Evolutionary conservation across 2,113 vertebrate genomes (phyloP).

Genomic region (Oryzias curvinotus): DNA sequence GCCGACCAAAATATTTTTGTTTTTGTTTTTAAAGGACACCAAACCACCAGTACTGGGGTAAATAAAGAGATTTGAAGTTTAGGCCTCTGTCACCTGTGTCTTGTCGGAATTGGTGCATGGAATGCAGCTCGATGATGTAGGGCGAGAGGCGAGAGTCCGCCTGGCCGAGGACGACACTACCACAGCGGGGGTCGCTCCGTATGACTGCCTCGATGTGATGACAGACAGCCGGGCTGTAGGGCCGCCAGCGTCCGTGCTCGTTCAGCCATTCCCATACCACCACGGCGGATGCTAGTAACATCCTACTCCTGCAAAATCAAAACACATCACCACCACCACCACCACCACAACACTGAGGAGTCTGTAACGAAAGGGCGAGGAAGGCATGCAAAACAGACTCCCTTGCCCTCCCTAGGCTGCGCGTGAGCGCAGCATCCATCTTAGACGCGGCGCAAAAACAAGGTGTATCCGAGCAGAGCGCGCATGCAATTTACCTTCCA

Average conservation of each 20-base stretch:
- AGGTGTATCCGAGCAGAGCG: conserved; percentile 40
- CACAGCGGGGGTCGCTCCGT: conserved; percentile 87
- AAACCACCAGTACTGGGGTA: no score
- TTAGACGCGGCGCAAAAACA: conserved; percentile 54
- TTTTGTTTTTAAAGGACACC: no score
- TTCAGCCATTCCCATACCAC: conserved; percentile 99
- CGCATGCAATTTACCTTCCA: conserved; percentile 69
- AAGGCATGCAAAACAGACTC: conserved; percentile 7
- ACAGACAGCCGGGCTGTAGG: conserved; percentile 94
- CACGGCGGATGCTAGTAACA: conserved; percentile 91
- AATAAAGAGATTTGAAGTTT: no score
- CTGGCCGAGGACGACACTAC: conserved; percentile 92
- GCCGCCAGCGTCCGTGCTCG: conserved; percentile 96
- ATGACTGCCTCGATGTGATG: conserved; percentile 96
- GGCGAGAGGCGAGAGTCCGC: conserved; percentile 89
- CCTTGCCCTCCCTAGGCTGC: conserved; percentile 53
- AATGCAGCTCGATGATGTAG: conserved; percentile 93
- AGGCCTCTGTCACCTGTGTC: conserved; percentile 83
- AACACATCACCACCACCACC: neutral
- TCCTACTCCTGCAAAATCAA: conserved; percentile 68
- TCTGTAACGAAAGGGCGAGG: no score
- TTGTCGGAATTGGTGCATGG: conserved; percentile 95
- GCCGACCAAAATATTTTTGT: no score
- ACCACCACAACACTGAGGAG: no score
- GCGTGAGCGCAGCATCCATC: conserved; percentile 69